Conservation (phyloP, 2,888 invertebrate genomes). For the Drosophila lacicola region DNA sequence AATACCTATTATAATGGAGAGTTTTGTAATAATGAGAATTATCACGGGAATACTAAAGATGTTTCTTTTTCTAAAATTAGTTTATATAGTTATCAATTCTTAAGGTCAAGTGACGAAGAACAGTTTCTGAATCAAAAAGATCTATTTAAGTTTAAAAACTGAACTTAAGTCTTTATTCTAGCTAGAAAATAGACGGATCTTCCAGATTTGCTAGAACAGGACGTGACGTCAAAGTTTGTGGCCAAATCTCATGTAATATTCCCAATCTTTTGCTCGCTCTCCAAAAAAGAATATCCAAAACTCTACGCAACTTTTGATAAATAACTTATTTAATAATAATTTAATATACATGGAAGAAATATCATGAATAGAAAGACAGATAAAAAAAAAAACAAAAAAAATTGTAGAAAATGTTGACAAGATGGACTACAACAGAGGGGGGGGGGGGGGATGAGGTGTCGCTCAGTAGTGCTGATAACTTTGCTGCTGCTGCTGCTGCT, state of each 20-base stretch:
- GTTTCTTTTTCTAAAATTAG: too few species aligned
- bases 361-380: conserved; percentile 20
- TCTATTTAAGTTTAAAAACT: too few species aligned
- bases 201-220: too few species aligned
- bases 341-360: conserved; percentile 46
- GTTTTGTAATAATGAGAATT: too few species aligned
- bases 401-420: conserved; percentile 22
- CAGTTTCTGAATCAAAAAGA: too few species aligned
- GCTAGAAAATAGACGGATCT: too few species aligned
- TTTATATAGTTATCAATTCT: too few species aligned
- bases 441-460: not conserved
- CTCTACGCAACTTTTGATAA: conserved; percentile 42
- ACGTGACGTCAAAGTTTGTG: too few species aligned
- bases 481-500: conserved; percentile 60
- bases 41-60: too few species aligned
- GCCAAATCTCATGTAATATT: not conserved
- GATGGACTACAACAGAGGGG: conserved; percentile 18
- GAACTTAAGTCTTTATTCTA: too few species aligned
- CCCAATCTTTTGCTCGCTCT: not conserved
- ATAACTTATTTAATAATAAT: conserved; percentile 72
- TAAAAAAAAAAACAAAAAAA: conserved; percentile 35
- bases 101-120: too few species aligned
- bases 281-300: not conserved
- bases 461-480: conserved; percentile 59
- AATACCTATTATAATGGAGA: too few species aligned